These are phyloP conservation scores for Pangasius mekongensis DNA, from an alignment of 2,797 vertebrate genomes.

Conservation along the genomic window DNA sequence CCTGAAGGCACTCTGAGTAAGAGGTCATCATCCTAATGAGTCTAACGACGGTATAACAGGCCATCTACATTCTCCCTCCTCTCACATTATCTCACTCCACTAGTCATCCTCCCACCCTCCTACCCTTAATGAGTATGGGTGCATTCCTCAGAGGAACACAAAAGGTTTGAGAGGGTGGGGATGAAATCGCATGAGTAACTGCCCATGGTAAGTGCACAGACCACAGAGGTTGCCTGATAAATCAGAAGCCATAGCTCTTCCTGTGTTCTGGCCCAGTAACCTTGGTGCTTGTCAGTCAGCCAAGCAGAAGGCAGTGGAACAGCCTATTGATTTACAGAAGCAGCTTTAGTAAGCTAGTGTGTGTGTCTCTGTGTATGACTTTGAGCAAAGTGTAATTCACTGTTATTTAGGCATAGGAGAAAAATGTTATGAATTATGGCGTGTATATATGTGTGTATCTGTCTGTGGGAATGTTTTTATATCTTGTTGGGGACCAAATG, in stretches of 20 bases:
- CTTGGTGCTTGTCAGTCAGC: constrained; percentile 40
- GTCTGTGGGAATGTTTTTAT: neutral
- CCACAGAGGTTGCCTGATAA: constrained; percentile 36
- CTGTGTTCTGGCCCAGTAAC: constrained; percentile 41
- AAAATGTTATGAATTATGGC: neutral
- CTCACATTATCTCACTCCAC: constrained; percentile 25
- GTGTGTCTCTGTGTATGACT: constrained; percentile 12
- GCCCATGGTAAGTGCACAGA: constrained; percentile 11
- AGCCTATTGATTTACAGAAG: constrained; percentile 42
- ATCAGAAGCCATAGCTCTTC: constrained; percentile 42
- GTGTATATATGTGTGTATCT: neutral
- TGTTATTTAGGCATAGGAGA: constrained; percentile 1
- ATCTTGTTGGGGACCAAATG: neutral
- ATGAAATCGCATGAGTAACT: constrained; percentile 34
- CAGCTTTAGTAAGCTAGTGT: constrained; percentile 1
- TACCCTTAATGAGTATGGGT: neutral
- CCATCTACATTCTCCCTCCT: constrained; percentile 37
- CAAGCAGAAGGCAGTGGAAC: constrained; percentile 34
- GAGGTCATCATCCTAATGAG: constrained; percentile 52
- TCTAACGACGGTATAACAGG: constrained; percentile 23
- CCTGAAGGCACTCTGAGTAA: constrained; percentile 48
- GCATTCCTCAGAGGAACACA: constrained; percentile 26
- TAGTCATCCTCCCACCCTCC: neutral
- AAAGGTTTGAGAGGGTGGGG: neutral
- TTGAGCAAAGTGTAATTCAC: constrained; percentile 16